Conservation (phyloP, 2,113 vertebrate species). For the Cololabis saira region DNA sequence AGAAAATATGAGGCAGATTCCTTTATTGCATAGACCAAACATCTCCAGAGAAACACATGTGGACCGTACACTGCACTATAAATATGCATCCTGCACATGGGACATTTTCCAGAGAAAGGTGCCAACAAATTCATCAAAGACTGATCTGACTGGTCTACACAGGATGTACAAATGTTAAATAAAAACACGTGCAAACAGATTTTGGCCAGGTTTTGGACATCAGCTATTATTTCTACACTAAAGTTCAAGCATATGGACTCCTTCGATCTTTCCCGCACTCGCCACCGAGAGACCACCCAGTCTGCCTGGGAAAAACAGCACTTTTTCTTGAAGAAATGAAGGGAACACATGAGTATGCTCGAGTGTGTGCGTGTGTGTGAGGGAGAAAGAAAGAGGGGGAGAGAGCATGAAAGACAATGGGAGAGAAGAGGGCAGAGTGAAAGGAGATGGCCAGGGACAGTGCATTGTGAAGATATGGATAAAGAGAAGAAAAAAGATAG, state of each 20-base stretch:
- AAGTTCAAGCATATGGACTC: constrained; percentile 41
- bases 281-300: constrained; percentile 63
- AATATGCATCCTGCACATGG: constrained; percentile 48
- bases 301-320: constrained; percentile 61
- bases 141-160: background rate
- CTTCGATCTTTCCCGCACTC: constrained; percentile 22
- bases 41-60: constrained; percentile 46
- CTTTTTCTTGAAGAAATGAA: constrained; percentile 35
- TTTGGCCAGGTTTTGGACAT: constrained; percentile 30
- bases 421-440: constrained; percentile 17
- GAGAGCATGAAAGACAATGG: constrained; percentile 3
- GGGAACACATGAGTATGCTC: constrained; percentile 28
- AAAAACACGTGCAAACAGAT: constrained; percentile 43
- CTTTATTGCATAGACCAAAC: constrained; percentile 49
- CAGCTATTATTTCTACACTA: constrained; percentile 33
- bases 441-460: constrained; percentile 18
- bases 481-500: background rate
- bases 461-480: constrained; percentile 24
- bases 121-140: constrained; percentile 45
- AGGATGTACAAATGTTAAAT: constrained; percentile 38
- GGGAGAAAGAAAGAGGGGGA: constrained; percentile 5
- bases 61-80: constrained; percentile 36
- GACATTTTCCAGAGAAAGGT: constrained; percentile 42
- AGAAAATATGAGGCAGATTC: constrained; percentile 58
- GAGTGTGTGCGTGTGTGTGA: background rate